phyloP scores from a whole-genome alignment of 2,113 vertebrate species.

The Callipepla squamata region DNA sequence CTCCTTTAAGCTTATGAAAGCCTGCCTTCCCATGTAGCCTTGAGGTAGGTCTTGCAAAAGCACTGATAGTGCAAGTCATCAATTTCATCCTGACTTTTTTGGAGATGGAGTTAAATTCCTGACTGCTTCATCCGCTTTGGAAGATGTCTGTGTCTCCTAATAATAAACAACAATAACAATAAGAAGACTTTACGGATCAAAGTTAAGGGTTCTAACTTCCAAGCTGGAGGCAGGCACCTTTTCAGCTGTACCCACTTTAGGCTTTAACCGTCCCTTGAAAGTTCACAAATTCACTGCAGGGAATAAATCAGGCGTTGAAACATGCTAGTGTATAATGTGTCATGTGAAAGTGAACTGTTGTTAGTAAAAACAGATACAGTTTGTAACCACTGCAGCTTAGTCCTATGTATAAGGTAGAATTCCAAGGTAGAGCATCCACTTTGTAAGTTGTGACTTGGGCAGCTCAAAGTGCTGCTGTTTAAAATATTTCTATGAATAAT shows the following conservation, averaged over 20 bases:
- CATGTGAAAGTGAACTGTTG: not conserved
- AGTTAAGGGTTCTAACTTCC: not conserved
- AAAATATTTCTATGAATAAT: not conserved
- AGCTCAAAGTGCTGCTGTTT: not conserved
- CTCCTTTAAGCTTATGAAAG: not conserved
- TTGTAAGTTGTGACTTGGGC: not conserved
- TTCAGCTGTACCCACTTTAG: not conserved
- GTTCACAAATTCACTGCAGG: not conserved
- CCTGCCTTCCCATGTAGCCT: not conserved
- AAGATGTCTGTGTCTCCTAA: not conserved
- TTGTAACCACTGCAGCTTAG: not conserved
- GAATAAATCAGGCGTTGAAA: not conserved
- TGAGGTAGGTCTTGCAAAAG: not conserved
- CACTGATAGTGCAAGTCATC: not conserved
- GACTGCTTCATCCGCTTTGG: not conserved
- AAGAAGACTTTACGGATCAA: not conserved
- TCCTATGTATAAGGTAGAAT: rapidly evolving
- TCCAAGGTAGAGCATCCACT: not conserved
- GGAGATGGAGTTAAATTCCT: not conserved
- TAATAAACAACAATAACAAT: too few relatives aligned
- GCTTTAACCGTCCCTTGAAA: not conserved
- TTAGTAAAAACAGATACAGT: not conserved
- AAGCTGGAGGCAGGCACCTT: not conserved
- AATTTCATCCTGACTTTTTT: not conserved
- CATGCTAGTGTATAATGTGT: not conserved